Evolutionary conservation across 2,888 invertebrate species (phyloP).

Genomic region (Heteromurus nitidus): DNA sequence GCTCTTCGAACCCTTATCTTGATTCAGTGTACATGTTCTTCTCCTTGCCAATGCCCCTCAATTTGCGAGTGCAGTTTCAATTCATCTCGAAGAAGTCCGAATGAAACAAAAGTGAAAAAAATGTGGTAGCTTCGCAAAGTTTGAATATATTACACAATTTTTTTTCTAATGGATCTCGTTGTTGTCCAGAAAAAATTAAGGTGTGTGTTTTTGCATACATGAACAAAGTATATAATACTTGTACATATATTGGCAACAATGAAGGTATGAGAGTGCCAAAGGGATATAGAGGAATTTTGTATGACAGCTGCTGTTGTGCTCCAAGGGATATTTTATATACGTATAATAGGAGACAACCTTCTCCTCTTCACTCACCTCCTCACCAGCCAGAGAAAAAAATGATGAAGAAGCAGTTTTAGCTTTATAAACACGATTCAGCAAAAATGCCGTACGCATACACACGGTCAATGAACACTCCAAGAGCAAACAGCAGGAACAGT

Average conservation of each 20-base stretch:
- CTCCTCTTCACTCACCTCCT: background rate
- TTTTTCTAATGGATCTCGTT: slow-evolving; percentile 30
- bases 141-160: too few relatives aligned
- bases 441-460: slow-evolving; percentile 57
- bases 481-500: slow-evolving; percentile 37
- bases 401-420: too few relatives aligned
- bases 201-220: slow-evolving; percentile 40
- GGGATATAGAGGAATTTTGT: slow-evolving; percentile 31
- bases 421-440: slow-evolving; percentile 26
- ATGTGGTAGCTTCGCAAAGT: background rate
- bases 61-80: too few relatives aligned
- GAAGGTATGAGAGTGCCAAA: slow-evolving; percentile 32
- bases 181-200: slow-evolving; percentile 55
- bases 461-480: slow-evolving; percentile 64
- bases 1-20: too few relatives aligned
- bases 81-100: too few relatives aligned
- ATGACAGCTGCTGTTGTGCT: slow-evolving; percentile 47
- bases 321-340: slow-evolving; percentile 21
- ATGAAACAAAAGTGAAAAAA: background rate
- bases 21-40: background rate
- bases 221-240: too few relatives aligned
- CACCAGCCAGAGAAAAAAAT: background rate
- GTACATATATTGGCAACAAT: slow-evolving; percentile 44
- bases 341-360: background rate
- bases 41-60: too few relatives aligned